phyloP scores from a whole-genome alignment of 2,888 invertebrate genomes.

The Caenorhabditis sp. region DNA sequence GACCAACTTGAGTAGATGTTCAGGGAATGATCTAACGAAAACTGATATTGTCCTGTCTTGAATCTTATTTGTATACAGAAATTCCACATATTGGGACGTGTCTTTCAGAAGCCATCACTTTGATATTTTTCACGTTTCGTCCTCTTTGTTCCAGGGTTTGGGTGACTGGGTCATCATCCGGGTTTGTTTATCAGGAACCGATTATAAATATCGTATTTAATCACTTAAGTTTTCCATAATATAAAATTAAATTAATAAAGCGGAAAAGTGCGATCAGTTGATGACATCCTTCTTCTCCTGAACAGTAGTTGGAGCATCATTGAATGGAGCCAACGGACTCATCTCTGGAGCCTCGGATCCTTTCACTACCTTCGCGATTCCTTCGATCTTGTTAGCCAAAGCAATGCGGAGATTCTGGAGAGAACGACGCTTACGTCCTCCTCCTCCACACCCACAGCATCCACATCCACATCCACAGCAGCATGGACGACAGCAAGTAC shows the following conservation, averaged over 20 bases:
- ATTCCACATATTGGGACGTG: too few relatives aligned
- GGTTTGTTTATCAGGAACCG: too few relatives aligned
- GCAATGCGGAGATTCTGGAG: constrained; percentile 69
- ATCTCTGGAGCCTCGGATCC: constrained; percentile 12
- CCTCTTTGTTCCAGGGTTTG: too few relatives aligned
- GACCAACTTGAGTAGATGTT: too few relatives aligned
- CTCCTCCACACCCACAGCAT: constrained; percentile 71
- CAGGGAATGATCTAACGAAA: too few relatives aligned
- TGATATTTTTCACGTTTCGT: too few relatives aligned
- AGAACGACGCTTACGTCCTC: constrained; percentile 69
- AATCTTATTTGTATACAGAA: too few relatives aligned
- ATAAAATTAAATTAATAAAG: constrained; percentile 4
- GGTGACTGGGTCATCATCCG: too few relatives aligned
- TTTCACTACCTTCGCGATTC: constrained; percentile 49
- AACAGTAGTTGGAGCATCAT: constrained; percentile 26
- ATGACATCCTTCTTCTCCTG: constrained; percentile 51
- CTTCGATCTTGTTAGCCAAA: constrained; percentile 63
- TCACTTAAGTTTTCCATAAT: neutral
- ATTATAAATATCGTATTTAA: neutral
- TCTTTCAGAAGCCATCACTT: too few relatives aligned
- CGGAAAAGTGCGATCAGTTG: neutral
- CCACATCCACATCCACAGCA: constrained; percentile 64
- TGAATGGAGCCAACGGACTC: constrained; percentile 16
- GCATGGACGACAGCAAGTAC: constrained; percentile 63
- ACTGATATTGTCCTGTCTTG: too few relatives aligned